Conservation (phyloP, 2,113 vertebrate genomes). For the Menidia beryllina region DNA sequence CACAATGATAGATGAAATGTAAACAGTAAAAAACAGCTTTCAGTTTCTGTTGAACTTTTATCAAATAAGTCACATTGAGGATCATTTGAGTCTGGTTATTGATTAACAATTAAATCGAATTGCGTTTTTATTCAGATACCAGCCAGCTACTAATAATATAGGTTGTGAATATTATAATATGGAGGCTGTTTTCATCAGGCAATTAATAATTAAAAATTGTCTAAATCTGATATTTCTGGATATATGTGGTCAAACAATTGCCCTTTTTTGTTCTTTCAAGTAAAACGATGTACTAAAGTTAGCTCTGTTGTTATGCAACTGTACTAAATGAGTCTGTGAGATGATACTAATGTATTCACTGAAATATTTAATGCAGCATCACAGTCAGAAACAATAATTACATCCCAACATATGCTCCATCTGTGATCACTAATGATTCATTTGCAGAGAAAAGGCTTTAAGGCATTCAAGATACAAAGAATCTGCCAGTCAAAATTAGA, state of each 20-base stretch:
- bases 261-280: not conserved
- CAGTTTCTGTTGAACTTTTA: not conserved
- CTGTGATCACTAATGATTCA: not conserved
- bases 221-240: too few species aligned
- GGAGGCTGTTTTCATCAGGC: not conserved
- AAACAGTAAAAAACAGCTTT: not conserved
- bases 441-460: slow-evolving; percentile 3
- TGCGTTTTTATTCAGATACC: not conserved
- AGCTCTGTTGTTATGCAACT: not conserved
- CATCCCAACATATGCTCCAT: slow-evolving; percentile 14
- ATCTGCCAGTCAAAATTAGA: not conserved
- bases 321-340: slow-evolving; percentile 2
- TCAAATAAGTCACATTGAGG: not conserved
- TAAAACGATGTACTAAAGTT: not conserved
- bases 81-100: not conserved
- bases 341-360: slow-evolving; percentile 2
- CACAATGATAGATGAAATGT: not conserved
- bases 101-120: not conserved
- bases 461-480: not conserved
- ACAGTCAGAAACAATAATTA: slow-evolving; percentile 19
- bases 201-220: too few species aligned
- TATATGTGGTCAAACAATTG: too few species aligned
- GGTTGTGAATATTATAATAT: not conserved
- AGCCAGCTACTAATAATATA: not conserved
- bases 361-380: slow-evolving; percentile 4